These are phyloP conservation scores for Silurus glanis DNA, from an alignment of 2,113 vertebrate species.

Conservation along the genomic window DNA sequence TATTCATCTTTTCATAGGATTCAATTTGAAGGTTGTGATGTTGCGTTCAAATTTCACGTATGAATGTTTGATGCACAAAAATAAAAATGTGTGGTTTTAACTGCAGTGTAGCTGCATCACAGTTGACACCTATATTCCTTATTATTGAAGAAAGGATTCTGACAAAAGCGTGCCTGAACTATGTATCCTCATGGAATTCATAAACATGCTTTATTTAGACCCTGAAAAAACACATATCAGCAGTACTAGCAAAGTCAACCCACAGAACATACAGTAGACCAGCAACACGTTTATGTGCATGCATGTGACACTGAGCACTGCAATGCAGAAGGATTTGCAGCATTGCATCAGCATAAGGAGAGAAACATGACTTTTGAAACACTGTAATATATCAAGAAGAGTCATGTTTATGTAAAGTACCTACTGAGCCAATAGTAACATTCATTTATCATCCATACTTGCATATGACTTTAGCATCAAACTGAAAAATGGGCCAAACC, in stretches of 20 bases:
- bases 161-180: background rate
- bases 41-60: background rate
- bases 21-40: background rate
- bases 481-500: background rate
- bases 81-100: background rate
- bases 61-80: background rate
- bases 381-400: slow-evolving; percentile 7
- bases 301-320: slow-evolving; percentile 15
- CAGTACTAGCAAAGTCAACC: background rate
- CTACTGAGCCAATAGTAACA: slow-evolving; percentile 10
- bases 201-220: background rate
- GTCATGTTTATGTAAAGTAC: background rate
- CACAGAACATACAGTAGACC: background rate
- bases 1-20: background rate
- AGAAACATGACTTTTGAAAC: slow-evolving; percentile 18
- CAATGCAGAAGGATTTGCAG: slow-evolving; percentile 14
- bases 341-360: background rate
- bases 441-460: slow-evolving; percentile 9
- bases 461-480: background rate
- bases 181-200: background rate
- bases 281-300: background rate
- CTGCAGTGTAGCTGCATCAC: background rate
- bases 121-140: background rate
- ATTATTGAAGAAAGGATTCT: background rate
- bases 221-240: background rate